Conservation (phyloP, 2,888 invertebrate genomes). For the Hyposoter dolosus region DNA sequence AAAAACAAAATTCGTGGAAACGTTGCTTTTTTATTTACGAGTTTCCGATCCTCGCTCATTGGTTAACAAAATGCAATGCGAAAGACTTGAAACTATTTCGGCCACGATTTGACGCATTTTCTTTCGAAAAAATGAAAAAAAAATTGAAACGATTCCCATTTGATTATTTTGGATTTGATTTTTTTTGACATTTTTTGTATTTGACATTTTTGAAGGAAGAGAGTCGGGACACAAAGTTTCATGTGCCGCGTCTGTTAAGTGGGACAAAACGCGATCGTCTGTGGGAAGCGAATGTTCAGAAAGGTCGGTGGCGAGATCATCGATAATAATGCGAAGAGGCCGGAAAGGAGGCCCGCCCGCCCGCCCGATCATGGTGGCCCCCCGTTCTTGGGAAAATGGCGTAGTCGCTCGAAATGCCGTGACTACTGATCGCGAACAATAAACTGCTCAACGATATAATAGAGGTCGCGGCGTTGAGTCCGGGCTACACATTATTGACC, state of each 20-base stretch:
- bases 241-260: background rate
- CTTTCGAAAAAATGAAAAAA: background rate
- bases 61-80: too few relatives aligned
- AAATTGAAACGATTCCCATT: background rate
- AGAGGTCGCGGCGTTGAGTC: conserved; percentile 55
- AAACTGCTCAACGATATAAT: conserved; percentile 54
- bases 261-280: background rate
- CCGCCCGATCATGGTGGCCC: background rate
- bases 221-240: background rate
- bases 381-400: conserved; percentile 28
- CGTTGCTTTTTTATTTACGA: too few relatives aligned
- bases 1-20: too few relatives aligned
- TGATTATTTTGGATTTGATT: background rate
- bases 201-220: background rate
- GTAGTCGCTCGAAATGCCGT: conserved; percentile 38
- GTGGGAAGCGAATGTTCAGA: conserved; percentile 1
- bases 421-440: conserved; percentile 60
- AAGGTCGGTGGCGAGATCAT: conserved; percentile 20
- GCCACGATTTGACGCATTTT: too few relatives aligned
- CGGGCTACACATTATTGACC: conserved; percentile 65
- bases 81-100: too few relatives aligned
- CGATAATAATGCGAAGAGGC: conserved; percentile 53
- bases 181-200: background rate
- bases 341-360: conserved; percentile 7
- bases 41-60: too few relatives aligned